phyloP scores from a whole-genome alignment of 92 coral and sea anemone genomes.

The Anthopleura xanthogrammica region DNA sequence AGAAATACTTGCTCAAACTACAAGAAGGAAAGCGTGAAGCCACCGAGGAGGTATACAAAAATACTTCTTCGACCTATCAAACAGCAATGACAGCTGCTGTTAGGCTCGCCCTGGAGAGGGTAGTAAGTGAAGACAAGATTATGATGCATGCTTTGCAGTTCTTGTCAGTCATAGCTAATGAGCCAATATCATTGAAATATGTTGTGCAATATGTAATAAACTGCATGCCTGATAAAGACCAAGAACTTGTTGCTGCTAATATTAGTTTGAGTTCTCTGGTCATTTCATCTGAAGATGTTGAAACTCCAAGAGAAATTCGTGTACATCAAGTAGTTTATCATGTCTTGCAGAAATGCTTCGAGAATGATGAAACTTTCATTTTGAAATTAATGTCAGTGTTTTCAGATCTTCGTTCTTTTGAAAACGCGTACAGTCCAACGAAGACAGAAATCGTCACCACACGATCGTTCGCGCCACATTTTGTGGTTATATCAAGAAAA shows the following conservation, averaged over 20 bases:
- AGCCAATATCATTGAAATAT: constrained; percentile 13
- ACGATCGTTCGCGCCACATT: background rate
- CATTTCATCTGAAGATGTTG: background rate
- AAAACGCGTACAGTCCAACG: background rate
- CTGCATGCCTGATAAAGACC: constrained; percentile 1
- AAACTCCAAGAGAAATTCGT: background rate
- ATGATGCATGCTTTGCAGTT: constrained; percentile 17
- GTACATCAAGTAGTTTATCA: constrained; percentile 6
- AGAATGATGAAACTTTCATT: background rate
- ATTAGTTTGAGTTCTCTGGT: background rate
- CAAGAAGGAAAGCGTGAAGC: no score
- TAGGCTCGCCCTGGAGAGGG: background rate
- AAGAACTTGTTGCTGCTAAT: background rate
- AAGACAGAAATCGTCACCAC: background rate
- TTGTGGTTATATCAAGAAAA: background rate
- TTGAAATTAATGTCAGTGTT: background rate
- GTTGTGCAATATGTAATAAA: constrained; percentile 18
- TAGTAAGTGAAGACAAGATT: background rate
- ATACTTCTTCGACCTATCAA: background rate
- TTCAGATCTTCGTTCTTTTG: background rate
- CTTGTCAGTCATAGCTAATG: constrained; percentile 7
- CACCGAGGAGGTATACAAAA: no score
- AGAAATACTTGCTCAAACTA: no score
- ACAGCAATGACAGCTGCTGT: constrained; percentile 18
- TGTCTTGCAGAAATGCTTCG: background rate